Evolutionary conservation across 2,888 invertebrate species (phyloP).

Genomic region (Thalpophila matura): DNA sequence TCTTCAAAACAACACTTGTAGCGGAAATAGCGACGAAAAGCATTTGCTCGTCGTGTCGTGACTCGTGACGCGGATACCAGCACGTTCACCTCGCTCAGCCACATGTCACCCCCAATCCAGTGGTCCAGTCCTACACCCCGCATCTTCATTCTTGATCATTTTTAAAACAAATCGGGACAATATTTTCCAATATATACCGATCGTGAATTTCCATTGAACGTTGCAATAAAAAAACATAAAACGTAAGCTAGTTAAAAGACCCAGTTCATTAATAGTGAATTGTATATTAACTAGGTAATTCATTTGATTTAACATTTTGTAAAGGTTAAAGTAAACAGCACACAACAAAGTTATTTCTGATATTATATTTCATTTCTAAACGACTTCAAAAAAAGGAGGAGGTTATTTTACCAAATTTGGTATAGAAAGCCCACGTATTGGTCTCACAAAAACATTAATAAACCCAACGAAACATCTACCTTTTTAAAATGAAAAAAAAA

Average conservation of each 20-base stretch:
- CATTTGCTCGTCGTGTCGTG: conserved; percentile 74
- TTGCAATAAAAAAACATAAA: conserved; percentile 4
- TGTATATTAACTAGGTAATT: conserved; percentile 10
- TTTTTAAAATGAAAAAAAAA: no score
- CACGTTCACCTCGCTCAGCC: conserved; percentile 76
- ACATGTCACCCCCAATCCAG: conserved; percentile 61
- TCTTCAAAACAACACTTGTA: conserved; percentile 89
- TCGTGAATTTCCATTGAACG: conserved; percentile 10
- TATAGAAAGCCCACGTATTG: no score
- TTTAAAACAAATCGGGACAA: background rate
- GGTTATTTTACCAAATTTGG: no score
- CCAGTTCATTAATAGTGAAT: conserved; percentile 17
- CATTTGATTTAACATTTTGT: conserved; percentile 12
- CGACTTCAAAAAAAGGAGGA: no score
- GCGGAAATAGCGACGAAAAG: conserved; percentile 88
- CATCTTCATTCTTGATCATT: conserved; percentile 36
- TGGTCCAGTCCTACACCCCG: conserved; percentile 47
- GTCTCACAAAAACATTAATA: no score
- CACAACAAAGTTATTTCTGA: conserved; percentile 3
- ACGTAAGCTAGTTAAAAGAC: background rate
- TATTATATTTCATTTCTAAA: conserved; percentile 3
- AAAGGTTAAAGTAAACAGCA: conserved; percentile 2
- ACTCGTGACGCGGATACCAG: conserved; percentile 69
- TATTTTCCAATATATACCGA: background rate
- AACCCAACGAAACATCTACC: no score